Conservation (phyloP, 2,113 vertebrate species). For the Cnemophilus loriae region DNA sequence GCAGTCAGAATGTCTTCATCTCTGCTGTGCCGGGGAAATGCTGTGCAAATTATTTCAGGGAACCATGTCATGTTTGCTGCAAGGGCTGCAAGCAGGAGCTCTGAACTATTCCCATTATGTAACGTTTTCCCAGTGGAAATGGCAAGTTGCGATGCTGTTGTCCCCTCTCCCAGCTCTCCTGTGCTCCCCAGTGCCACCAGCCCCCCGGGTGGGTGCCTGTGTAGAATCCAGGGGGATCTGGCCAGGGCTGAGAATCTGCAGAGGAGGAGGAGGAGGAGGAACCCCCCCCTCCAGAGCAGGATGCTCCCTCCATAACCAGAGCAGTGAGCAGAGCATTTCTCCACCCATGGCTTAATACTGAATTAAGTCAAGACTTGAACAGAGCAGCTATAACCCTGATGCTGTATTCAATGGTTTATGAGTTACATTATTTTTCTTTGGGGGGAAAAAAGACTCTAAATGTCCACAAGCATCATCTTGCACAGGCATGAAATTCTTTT, state of each 20-base stretch:
- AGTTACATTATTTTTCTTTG: background rate
- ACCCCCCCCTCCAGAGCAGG: too few species aligned
- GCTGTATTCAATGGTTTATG: background rate
- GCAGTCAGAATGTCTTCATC: background rate
- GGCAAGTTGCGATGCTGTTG: rapidly evolving
- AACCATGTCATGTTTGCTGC: background rate
- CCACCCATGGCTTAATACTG: background rate
- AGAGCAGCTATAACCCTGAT: background rate
- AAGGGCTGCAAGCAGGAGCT: background rate
- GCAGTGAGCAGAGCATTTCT: background rate
- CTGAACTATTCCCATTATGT: background rate
- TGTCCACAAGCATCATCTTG: background rate
- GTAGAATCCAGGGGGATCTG: background rate
- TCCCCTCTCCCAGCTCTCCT: background rate
- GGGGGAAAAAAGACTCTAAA: rapidly evolving
- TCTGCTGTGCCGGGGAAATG: background rate
- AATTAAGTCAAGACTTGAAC: background rate
- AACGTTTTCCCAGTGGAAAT: background rate
- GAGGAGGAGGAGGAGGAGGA: background rate
- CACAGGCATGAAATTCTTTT: background rate
- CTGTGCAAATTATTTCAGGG: background rate
- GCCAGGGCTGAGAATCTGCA: background rate
- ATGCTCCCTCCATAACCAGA: background rate
- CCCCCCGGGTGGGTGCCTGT: too few species aligned
- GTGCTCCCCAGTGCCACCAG: background rate